A percentile compares a stretch with the other conserved stretches of the same genome.
Evolutionary conservation across 1,140 invertebrate genomes (phyloP).

Genomic region (Scaptomyza pallida): DNA sequence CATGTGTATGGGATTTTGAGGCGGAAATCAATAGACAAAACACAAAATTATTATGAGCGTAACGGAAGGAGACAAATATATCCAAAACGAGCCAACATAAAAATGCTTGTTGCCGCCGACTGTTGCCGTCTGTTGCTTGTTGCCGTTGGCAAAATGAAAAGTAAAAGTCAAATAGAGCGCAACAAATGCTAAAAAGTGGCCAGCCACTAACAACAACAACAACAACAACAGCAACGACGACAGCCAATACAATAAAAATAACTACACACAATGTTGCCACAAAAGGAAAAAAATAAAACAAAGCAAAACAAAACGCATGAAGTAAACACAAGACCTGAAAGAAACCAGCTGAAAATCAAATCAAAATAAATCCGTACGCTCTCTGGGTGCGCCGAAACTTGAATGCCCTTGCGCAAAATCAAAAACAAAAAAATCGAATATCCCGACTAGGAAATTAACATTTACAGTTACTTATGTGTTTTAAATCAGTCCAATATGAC

Average conservation of each 20-base stretch:
- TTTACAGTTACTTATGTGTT: no score
- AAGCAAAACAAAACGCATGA: slow-evolving; percentile 11
- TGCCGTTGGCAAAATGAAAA: slow-evolving; percentile 64
- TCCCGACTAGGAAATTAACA: no score
- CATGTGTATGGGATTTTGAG: slow-evolving; percentile 28
- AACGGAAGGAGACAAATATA: slow-evolving; percentile 32
- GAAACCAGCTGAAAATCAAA: slow-evolving; percentile 58
- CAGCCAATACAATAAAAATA: slow-evolving; percentile 37
- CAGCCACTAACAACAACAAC: slow-evolving; percentile 41
- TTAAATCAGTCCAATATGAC: no score
- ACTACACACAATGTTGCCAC: slow-evolving; percentile 65
- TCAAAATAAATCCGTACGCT: slow-evolving; percentile 2
- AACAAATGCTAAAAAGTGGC: slow-evolving; percentile 70
- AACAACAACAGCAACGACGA: slow-evolving; percentile 10
- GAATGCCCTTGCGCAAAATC: slow-evolving; percentile 35
- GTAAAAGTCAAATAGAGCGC: slow-evolving; percentile 80
- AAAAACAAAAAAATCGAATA: slow-evolving; percentile 28
- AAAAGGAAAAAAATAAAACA: slow-evolving; percentile 26
- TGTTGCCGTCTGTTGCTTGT: not conserved
- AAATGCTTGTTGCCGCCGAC: slow-evolving; percentile 12
- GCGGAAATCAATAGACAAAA: slow-evolving; percentile 59
- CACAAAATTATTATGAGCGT: slow-evolving; percentile 21
- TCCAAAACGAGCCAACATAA: slow-evolving; percentile 1
- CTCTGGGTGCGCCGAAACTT: slow-evolving; percentile 19
- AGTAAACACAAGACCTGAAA: slow-evolving; percentile 50